Base-by-base conservation (phyloP, 2,113 vertebrate genomes). In the Sylvietta virens region DNA sequence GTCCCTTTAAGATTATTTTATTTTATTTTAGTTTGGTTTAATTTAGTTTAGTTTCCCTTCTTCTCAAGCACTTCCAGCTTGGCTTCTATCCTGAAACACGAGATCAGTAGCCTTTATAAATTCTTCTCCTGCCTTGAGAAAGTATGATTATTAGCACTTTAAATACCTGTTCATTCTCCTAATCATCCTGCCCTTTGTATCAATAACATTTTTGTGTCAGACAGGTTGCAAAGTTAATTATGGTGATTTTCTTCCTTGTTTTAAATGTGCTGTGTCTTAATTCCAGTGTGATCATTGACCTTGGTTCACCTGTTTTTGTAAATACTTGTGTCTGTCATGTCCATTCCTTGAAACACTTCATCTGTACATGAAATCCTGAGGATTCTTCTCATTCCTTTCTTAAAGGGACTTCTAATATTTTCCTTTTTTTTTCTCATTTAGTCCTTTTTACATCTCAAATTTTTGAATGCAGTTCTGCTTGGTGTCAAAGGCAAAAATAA, bases 381-480 rank as follows among this genome's bases (percentile, higher is more conserved):
- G 48, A 88, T 95, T 86, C 82, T 61, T 86, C 61, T 86, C 72
- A 93, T 97, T 93, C 79, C 40, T 88, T 80, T 78, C 79, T 96
- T 88, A 64, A 93, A 88, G 88, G 45, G 31, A 37, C 48, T 39
- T 64, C 20, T 45, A 19, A 27, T 50, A 50, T 76, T 84, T 47
- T 27, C 47, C 8, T 50, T 33, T 39, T 21, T 20, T 6, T 31
- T 10, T 7, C 24, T 42, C 0, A 0, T 79, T 83, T 10, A 31
- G 9, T 64, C 23, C 11, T 62, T 80, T 65, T 28, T 73, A 1
- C 64, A 20, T n/a, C 42, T 73, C 1, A 19, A 1, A 48, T n/a
- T 62, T 71, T 60, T 35, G 4, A 44, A n/a, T 7, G 28, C 19
- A 21, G 7, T 45, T 69, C 19, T 4, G 22, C 22, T 44, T 33